Conservation (phyloP, 1,140 invertebrate genomes). For the Bombus pyrosoma region DNA sequence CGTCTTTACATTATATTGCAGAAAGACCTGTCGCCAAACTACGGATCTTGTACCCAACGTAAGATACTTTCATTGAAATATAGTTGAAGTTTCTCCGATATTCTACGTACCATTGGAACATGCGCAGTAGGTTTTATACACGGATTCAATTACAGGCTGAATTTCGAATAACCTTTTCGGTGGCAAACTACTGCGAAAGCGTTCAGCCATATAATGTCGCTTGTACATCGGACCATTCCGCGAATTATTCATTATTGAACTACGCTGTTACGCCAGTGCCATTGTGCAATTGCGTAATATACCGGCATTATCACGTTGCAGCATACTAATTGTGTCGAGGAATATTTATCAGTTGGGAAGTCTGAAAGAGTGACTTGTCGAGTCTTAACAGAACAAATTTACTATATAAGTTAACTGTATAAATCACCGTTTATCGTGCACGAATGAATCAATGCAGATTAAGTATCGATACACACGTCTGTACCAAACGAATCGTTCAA, state of each 20-base stretch:
- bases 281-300: slow-evolving; percentile 29
- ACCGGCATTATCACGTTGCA: not conserved
- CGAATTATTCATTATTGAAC: slow-evolving; percentile 46
- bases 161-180: slow-evolving; percentile 9
- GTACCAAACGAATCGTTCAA: too few relatives aligned
- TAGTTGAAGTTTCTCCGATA: too few relatives aligned
- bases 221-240: not conserved
- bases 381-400: slow-evolving; percentile 1
- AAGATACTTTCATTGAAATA: too few relatives aligned
- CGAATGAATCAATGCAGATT: too few relatives aligned
- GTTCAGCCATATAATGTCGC: slow-evolving; percentile 13
- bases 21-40: too few relatives aligned
- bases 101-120: not conserved
- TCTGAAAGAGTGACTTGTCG: not conserved
- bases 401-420: too few relatives aligned
- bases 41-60: too few relatives aligned
- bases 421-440: too few relatives aligned
- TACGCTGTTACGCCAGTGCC: slow-evolving; percentile 12
- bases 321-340: slow-evolving; percentile 12
- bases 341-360: slow-evolving; percentile 22
- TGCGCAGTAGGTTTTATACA: not conserved
- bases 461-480: too few relatives aligned
- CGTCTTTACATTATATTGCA: too few relatives aligned
- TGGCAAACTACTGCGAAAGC: not conserved
- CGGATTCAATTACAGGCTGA: slow-evolving; percentile 14